phyloP scores from a whole-genome alignment of 2,113 vertebrate genomes.

The Neolamprologus falcicula region DNA sequence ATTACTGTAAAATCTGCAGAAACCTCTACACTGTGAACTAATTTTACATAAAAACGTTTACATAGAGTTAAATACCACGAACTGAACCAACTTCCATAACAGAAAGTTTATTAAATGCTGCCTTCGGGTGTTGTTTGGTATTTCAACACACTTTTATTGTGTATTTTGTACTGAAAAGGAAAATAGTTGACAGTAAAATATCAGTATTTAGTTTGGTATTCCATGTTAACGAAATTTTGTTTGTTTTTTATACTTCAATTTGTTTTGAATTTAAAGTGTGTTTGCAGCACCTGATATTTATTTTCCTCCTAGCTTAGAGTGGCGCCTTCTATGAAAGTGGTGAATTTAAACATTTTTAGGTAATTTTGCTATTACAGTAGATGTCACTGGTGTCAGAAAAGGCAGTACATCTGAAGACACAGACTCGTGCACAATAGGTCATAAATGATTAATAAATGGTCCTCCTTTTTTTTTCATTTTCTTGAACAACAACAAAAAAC shows the following conservation, averaged over 20 bases:
- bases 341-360: background rate
- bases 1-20: background rate
- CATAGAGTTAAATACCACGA: background rate
- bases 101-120: background rate
- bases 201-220: background rate
- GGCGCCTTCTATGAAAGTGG: background rate
- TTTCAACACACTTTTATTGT: background rate
- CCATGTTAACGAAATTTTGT: background rate
- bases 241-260: background rate
- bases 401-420: background rate
- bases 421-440: background rate
- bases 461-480: rapidly evolving
- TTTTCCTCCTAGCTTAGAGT: background rate
- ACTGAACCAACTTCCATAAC: background rate
- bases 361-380: background rate
- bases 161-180: background rate
- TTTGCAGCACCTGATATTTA: background rate
- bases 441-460: background rate
- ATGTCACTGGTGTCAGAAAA: background rate
- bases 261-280: background rate
- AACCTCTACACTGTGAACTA: background rate
- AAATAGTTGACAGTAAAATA: background rate
- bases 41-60: background rate
- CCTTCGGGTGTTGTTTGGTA: background rate
- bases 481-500: background rate